Percentiles rank a stretch among this genome's conserved stretches.
phyloP scores from a whole-genome alignment of 2,797 vertebrate genomes.

The Enteromius viviparus region DNA sequence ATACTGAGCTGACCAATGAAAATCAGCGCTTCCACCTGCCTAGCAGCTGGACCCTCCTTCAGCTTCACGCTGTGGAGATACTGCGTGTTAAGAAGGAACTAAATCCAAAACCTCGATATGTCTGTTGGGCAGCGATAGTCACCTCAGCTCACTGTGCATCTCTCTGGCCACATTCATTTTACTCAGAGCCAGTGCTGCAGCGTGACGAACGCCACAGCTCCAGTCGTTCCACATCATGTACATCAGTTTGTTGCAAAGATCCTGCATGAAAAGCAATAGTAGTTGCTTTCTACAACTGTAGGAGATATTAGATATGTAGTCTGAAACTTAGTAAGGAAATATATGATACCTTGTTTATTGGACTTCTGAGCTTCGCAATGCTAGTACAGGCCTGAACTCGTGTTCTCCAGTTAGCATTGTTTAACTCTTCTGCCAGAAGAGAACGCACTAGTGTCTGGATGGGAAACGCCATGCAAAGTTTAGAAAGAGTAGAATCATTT shows the following conservation, averaged over 20 bases:
- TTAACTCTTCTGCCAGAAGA: constrained; percentile 75
- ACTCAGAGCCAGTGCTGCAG: constrained; percentile 72
- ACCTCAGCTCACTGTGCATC: constrained; percentile 76
- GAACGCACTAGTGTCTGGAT: constrained; percentile 74
- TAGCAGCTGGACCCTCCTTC: constrained; percentile 64
- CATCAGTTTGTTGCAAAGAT: constrained; percentile 74
- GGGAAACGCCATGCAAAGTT: constrained; percentile 24
- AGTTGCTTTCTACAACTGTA: neutral
- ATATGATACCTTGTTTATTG: constrained; percentile 69
- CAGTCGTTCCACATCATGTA: constrained; percentile 81
- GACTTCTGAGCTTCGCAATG: constrained; percentile 69
- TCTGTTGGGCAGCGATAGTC: constrained; percentile 27
- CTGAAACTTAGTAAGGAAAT: neutral
- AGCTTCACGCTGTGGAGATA: constrained; percentile 65
- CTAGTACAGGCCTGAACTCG: constrained; percentile 70
- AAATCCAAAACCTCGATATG: neutral
- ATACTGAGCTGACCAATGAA: constrained; percentile 73
- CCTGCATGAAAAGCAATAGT: constrained; percentile 63
- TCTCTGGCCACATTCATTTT: constrained; percentile 72
- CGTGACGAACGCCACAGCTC: constrained; percentile 70
- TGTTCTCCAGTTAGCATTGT: constrained; percentile 73
- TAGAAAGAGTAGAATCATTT: neutral
- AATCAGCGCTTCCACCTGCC: constrained; percentile 72
- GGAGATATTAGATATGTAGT: neutral
- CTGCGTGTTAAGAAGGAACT: neutral